phyloP scores from a whole-genome alignment of 2,888 invertebrate species.

The Macroteleia sp. region DNA sequence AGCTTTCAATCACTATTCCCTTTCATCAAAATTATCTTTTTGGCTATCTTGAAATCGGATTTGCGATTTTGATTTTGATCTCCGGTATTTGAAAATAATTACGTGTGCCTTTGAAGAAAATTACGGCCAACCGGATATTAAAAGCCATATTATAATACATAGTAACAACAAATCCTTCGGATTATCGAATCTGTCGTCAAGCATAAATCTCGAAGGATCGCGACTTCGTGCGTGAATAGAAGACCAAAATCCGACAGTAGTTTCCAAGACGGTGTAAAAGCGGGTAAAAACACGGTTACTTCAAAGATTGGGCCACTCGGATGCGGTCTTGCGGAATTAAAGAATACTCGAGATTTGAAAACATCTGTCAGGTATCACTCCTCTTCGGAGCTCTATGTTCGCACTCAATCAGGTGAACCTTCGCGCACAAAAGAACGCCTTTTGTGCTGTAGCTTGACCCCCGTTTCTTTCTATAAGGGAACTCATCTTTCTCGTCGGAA shows the following conservation, averaged over 20 bases:
- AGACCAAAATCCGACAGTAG: constrained; percentile 67
- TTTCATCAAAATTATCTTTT: too few species aligned
- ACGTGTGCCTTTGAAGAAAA: too few species aligned
- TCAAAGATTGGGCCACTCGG: constrained; percentile 71
- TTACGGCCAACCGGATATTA: constrained; percentile 50
- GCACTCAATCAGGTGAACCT: constrained; percentile 82
- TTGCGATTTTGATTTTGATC: too few species aligned
- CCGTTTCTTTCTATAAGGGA: neutral
- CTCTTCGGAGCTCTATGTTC: constrained; percentile 72
- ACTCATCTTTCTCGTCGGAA: constrained; percentile 13
- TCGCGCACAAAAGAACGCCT: constrained; percentile 70
- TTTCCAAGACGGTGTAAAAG: constrained; percentile 61
- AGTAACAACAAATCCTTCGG: constrained; percentile 64
- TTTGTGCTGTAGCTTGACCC: constrained; percentile 40
- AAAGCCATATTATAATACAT: constrained; percentile 40
- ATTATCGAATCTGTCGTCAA: constrained; percentile 65
- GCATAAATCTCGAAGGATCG: constrained; percentile 71
- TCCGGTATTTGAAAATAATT: too few species aligned
- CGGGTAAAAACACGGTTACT: constrained; percentile 70
- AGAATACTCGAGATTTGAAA: constrained; percentile 74
- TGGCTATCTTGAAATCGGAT: too few species aligned
- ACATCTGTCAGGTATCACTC: constrained; percentile 83
- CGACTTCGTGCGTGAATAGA: constrained; percentile 30
- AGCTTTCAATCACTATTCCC: too few species aligned
- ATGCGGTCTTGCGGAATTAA: constrained; percentile 74